Conservation (phyloP, 2,888 invertebrate genomes). For the Aspidiotus destructor region DNA sequence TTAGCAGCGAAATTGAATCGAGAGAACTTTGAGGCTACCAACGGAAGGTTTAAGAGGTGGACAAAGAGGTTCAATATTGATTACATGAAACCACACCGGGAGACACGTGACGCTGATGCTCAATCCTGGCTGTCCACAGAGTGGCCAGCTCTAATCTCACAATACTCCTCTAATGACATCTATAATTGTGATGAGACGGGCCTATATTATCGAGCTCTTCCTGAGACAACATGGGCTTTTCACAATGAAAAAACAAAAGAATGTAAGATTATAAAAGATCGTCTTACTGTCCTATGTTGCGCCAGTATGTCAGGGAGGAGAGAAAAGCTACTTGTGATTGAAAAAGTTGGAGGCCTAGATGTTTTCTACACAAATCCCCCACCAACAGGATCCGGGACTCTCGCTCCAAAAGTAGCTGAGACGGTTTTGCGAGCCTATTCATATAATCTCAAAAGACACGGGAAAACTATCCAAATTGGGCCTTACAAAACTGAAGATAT, state of each 20-base stretch:
- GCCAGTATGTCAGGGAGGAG: conserved; percentile 25
- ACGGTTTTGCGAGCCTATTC: no score
- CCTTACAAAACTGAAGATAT: no score
- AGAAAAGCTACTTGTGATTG: conserved; percentile 26
- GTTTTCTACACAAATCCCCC: background rate
- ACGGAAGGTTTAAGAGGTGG: conserved; percentile 13
- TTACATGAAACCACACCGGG: background rate
- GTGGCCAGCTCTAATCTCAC: no score
- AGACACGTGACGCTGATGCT: no score
- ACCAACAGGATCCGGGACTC: no score
- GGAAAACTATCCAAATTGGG: no score
- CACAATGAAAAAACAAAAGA: conserved; percentile 18
- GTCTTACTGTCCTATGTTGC: conserved; percentile 26
- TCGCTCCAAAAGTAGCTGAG: no score
- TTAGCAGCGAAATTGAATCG: conserved; percentile 9
- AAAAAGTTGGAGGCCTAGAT: conserved; percentile 22
- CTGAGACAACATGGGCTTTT: conserved; percentile 23
- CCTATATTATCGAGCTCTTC: conserved; percentile 14
- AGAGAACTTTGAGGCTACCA: conserved; percentile 11
- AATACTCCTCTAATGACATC: no score
- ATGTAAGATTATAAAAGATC: conserved; percentile 16
- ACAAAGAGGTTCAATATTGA: conserved; percentile 4
- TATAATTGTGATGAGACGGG: conserved; percentile 9
- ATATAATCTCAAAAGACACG: no score
- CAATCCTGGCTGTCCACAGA: no score